A percentile compares a stretch with the other conserved stretches of the same genome.
These are phyloP conservation scores for Napeogenes inachia DNA, from an alignment of 2,888 invertebrate genomes.

Conservation along the genomic window DNA sequence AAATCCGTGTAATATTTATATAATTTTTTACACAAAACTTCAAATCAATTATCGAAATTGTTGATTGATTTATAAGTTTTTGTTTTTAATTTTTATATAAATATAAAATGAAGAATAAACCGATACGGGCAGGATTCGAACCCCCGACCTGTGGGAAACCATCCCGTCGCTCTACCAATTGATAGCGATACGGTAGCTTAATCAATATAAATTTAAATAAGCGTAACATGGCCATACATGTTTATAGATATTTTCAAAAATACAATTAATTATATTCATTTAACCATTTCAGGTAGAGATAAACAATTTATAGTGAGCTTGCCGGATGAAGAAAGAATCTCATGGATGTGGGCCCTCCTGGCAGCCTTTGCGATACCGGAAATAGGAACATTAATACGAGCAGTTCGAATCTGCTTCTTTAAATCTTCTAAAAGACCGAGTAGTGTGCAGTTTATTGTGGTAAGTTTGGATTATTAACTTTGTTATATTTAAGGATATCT, in stretches of 20 bases:
- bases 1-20: neutral
- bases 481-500: too few species aligned
- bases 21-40: neutral
- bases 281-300: constrained; percentile 84
- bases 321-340: constrained; percentile 90
- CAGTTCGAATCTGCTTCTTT: constrained; percentile 92
- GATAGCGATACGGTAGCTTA: too few species aligned
- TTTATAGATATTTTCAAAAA: too few species aligned
- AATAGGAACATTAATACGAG: constrained; percentile 89
- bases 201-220: too few species aligned
- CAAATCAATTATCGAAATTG: neutral
- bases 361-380: constrained; percentile 94
- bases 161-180: too few species aligned
- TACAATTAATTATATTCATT: neutral
- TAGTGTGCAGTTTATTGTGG: constrained; percentile 72
- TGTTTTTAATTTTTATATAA: too few species aligned
- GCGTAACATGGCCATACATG: too few species aligned
- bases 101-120: too few species aligned
- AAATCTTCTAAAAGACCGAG: constrained; percentile 89
- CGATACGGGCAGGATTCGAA: too few species aligned
- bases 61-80: neutral
- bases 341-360: constrained; percentile 95
- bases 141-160: too few species aligned
- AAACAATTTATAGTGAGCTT: constrained; percentile 89
- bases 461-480: constrained; percentile 47